Percentiles rank a stretch among this genome's conserved stretches.
phyloP scores from a whole-genome alignment of 2,113 vertebrate genomes.

The Macquaria australasica region DNA sequence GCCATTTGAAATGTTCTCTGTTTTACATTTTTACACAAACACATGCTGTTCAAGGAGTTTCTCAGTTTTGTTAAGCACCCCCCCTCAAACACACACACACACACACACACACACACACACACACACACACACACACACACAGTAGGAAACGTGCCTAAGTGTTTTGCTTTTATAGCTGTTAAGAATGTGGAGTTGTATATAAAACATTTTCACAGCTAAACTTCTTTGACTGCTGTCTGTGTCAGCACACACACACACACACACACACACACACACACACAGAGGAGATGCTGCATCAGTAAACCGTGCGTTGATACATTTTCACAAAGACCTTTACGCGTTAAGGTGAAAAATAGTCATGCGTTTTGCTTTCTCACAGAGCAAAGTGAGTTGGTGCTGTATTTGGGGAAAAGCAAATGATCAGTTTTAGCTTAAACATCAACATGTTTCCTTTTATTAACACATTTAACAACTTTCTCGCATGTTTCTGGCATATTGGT shows the following conservation, averaged over 20 bases:
- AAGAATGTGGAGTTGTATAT: slow-evolving; percentile 61
- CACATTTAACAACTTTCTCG: background rate
- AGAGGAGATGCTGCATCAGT: background rate
- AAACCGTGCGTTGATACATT: background rate
- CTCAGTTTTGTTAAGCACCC: background rate
- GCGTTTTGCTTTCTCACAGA: background rate
- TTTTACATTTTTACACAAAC: slow-evolving; percentile 1
- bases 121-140: no score
- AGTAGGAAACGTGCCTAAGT: slow-evolving; percentile 40
- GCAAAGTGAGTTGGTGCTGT: background rate
- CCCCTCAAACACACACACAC: no score
- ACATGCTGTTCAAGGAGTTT: slow-evolving; percentile 10
- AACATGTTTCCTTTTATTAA: background rate
- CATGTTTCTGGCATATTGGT: background rate
- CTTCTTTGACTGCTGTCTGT: slow-evolving; percentile 42
- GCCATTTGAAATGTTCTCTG: background rate
- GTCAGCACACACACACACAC: background rate
- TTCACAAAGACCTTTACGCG: background rate
- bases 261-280: background rate
- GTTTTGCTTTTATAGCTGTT: slow-evolving; percentile 52
- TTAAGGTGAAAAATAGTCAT: background rate
- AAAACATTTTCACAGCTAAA: slow-evolving; percentile 53
- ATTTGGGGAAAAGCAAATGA: background rate
- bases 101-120: no score
- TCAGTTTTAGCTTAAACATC: background rate